Base-by-base conservation (phyloP, 2,888 invertebrate genomes). In the Pseudococcus viburni region DNA sequence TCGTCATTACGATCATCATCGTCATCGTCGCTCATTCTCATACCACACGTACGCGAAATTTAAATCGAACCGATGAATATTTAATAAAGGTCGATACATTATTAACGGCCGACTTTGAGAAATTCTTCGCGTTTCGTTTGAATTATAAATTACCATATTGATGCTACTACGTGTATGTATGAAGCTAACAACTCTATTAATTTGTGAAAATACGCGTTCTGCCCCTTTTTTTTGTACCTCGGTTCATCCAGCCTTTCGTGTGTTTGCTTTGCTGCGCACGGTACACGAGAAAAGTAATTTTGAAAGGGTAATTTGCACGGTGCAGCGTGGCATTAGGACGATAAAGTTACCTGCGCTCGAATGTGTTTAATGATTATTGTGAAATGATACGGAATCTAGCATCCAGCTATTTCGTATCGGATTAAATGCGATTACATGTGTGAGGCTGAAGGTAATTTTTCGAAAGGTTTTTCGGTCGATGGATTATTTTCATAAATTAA, bases 41-140 rank as follows among this genome's bases (percentile, higher is more conserved):
- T 22, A 22, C 6, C 19, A 8, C 19, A 22, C 9, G 19, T 22
- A 22, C 19, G 6, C 64, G 19, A 19, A 64, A 64, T 19, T 19
- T 64, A 64, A 64, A 64, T 64, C 64, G 64, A 64, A 8, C 19
- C 64, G 64, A 64, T 64, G 64, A 64, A 64, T 64, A 64, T 64
- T 64, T 64, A 9, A 64, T 64, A 64, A 64, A 64, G 64, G 19
- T 19, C 64, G 64, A 64, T 64, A 64, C n/a, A 64, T 64, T 64
- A 64, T 64, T 64, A 64, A 64, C 64, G 19, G 19, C 19, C n/a
- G 19, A 22, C 64, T 64, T 64, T 22, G 64, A 22, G 64, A 64
- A 64, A 64, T 64, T 64, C 64, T 64, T 64, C 7, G 64, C 64
- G 64, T 64, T 64, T 64, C 64, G 19, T 64, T 64, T 64, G 64